These are phyloP conservation scores for Nansenia antarctica DNA, from an alignment of 2,113 vertebrate species.

Conservation along the genomic window DNA sequence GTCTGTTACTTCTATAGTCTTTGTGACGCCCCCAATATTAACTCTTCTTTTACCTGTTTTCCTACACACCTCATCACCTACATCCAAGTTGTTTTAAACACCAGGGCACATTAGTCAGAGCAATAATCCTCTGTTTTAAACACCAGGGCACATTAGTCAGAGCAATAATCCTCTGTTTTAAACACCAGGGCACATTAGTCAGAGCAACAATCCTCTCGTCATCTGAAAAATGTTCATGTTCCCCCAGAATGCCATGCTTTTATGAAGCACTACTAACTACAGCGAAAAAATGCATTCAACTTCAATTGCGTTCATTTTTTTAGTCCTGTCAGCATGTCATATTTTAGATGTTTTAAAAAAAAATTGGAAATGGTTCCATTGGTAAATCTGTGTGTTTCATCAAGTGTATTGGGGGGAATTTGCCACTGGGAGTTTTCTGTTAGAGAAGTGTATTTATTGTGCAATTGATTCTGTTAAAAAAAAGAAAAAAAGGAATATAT, in stretches of 20 bases:
- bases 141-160: neutral
- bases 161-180: neutral
- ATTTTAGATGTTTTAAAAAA: conserved; percentile 40
- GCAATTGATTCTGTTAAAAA: conserved; percentile 45
- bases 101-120: neutral
- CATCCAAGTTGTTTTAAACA: neutral
- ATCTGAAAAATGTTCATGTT: neutral
- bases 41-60: neutral
- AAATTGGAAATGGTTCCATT: conserved; percentile 44
- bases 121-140: neutral
- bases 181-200: neutral
- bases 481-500: no score
- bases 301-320: conserved; percentile 17
- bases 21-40: neutral
- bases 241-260: neutral
- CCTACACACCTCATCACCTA: neutral
- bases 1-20: neutral
- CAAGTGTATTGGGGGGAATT: conserved; percentile 37
- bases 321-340: conserved; percentile 26
- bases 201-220: neutral
- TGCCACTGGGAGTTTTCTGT: conserved; percentile 51
- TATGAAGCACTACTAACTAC: conserved; percentile 11
- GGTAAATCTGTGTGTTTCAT: conserved; percentile 38
- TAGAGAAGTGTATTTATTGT: conserved; percentile 53
- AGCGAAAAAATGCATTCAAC: conserved; percentile 19